Conservation (phyloP, 2,113 vertebrate species). For the Pontoporia blainvillei region DNA sequence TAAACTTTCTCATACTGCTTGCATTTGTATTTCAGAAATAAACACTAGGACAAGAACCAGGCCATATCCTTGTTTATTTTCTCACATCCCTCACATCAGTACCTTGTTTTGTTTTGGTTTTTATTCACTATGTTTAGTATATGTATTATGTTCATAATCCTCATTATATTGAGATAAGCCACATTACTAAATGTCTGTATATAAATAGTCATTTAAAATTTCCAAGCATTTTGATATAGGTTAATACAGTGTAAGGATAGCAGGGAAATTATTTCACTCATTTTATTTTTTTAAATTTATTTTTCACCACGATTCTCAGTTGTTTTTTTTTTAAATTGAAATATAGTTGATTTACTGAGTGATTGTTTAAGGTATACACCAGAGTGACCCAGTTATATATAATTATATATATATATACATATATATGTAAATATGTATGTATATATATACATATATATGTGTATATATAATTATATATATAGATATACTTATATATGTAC, state of each 20-base stretch:
- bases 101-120: background rate
- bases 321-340: background rate
- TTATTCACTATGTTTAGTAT: background rate
- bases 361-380: background rate
- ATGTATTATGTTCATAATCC: background rate
- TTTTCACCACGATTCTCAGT: background rate
- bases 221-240: background rate
- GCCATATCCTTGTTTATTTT: background rate
- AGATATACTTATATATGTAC: too few relatives aligned
- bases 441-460: too few relatives aligned
- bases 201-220: background rate
- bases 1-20: background rate
- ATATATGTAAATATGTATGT: too few relatives aligned
- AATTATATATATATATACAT: too few relatives aligned
- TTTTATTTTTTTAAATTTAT: background rate
- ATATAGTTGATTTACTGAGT: background rate
- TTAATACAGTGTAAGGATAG: too few relatives aligned
- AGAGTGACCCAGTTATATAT: background rate
- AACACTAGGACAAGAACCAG: background rate
- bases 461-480: too few relatives aligned
- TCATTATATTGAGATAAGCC: background rate
- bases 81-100: background rate
- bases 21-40: background rate
- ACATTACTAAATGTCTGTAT: background rate
- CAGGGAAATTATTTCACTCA: background rate